phyloP scores from a whole-genome alignment of 2,888 invertebrate genomes.

The Amiota communis region DNA sequence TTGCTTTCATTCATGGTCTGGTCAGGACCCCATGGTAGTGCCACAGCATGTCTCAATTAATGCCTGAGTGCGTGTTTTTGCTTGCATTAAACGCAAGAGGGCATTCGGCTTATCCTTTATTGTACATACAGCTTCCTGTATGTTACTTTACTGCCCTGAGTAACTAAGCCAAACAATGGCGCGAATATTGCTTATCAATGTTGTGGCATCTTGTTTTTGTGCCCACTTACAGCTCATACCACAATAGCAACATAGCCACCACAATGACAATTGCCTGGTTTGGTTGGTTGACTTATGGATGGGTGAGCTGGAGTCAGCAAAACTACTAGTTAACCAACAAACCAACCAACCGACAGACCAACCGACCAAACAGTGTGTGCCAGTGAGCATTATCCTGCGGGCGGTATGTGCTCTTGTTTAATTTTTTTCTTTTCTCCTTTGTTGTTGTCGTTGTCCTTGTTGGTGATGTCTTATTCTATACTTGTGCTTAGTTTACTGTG shows the following conservation, averaged over 20 bases:
- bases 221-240: conserved; percentile 1
- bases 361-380: background rate
- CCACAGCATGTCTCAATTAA: conserved; percentile 18
- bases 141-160: background rate
- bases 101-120: background rate
- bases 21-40: background rate
- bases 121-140: background rate
- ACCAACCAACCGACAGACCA: background rate
- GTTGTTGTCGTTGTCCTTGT: background rate
- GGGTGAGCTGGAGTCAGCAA: background rate
- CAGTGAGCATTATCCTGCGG: conserved; percentile 16
- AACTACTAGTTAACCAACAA: background rate
- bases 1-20: background rate
- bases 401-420: background rate
- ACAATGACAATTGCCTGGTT: conserved; percentile 8
- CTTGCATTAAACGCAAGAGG: background rate
- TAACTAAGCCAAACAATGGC: conserved; percentile 30
- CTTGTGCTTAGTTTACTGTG: background rate
- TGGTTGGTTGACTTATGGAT: background rate
- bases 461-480: background rate
- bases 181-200: conserved; percentile 34
- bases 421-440: conserved; percentile 1
- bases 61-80: conserved; percentile 21
- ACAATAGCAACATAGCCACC: conserved; percentile 29
- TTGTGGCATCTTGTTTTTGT: conserved; percentile 33